These are phyloP conservation scores for Microtus pennsylvanicus DNA, from an alignment of 2,113 vertebrate genomes.

Conservation along the genomic window DNA sequence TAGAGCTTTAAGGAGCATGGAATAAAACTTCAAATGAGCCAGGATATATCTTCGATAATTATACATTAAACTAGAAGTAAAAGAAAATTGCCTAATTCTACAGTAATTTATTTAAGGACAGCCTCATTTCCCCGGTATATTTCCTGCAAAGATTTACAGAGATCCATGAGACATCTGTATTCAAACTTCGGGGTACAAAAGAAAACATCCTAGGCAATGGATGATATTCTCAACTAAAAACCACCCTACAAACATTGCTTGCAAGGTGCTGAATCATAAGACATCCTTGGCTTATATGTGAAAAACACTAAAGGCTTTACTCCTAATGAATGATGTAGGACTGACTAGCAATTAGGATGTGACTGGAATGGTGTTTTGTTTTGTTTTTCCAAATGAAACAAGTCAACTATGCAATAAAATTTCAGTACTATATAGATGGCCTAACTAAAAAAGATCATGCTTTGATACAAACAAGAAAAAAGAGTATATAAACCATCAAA, in stretches of 20 bases:
- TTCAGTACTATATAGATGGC: slow-evolving; percentile 53
- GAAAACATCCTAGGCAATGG: background rate
- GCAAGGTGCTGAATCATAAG: slow-evolving; percentile 62
- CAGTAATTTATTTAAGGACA: slow-evolving; percentile 27
- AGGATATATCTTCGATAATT: slow-evolving; percentile 11
- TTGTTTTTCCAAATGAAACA: slow-evolving; percentile 63
- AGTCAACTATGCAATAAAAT: slow-evolving; percentile 74
- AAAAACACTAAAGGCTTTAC: slow-evolving; percentile 67
- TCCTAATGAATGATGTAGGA: slow-evolving; percentile 76
- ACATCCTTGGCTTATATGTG: slow-evolving; percentile 72
- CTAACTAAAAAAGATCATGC: slow-evolving; percentile 19
- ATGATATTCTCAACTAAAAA: slow-evolving; percentile 37
- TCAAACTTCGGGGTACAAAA: background rate
- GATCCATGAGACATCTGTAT: background rate
- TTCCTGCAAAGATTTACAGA: slow-evolving; percentile 11
- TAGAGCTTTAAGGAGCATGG: background rate
- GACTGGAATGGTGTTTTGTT: slow-evolving; percentile 69
- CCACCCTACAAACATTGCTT: slow-evolving; percentile 43
- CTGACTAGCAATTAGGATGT: slow-evolving; percentile 73
- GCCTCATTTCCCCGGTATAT: background rate
- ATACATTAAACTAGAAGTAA: background rate
- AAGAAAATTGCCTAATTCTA: slow-evolving; percentile 3
- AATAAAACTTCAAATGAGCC: background rate
- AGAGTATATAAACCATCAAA: background rate
- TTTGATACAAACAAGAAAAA: background rate